Evolutionary conservation across 2,888 invertebrate species (phyloP).

Genomic region (Allolobophora icterica): DNA sequence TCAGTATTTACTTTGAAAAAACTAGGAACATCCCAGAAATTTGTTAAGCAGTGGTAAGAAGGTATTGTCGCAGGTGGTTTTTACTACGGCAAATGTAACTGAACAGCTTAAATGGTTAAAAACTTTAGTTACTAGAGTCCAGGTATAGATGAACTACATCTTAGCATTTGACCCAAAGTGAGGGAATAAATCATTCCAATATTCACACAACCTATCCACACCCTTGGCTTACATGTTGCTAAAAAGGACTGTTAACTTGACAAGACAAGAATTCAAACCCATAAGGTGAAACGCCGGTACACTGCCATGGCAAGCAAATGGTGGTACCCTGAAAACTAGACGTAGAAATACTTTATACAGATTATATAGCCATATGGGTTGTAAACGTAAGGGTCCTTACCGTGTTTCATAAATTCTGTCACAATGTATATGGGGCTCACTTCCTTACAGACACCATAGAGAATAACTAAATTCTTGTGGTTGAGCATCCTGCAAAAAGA

Average conservation of each 20-base stretch:
- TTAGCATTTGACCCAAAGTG: too few relatives aligned
- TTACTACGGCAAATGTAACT: too few relatives aligned
- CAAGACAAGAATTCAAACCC: not conserved
- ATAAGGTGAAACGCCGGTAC: not conserved
- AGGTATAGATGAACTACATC: too few relatives aligned
- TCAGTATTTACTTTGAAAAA: too few relatives aligned
- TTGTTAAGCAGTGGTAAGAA: too few relatives aligned
- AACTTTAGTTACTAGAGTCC: too few relatives aligned
- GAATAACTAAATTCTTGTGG: constrained; percentile 90
- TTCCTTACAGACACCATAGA: constrained; percentile 94
- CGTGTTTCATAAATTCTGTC: constrained; percentile 88
- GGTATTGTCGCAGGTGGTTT: too few relatives aligned
- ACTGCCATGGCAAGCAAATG: not conserved
- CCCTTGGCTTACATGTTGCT: not conserved
- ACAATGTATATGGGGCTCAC: constrained; percentile 94
- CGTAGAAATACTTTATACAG: not conserved
- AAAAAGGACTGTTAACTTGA: not conserved
- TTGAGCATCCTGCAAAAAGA: constrained; percentile 79
- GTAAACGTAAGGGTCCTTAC: constrained; percentile 52
- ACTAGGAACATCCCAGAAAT: too few relatives aligned
- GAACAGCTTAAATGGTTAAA: too few relatives aligned
- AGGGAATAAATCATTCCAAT: not conserved
- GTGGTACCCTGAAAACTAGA: not conserved
- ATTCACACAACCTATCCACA: not conserved
- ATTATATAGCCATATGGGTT: not conserved